These are phyloP conservation scores for Amphiprion ocellaris DNA, from an alignment of 2,113 vertebrate genomes.

Conservation along the genomic window DNA sequence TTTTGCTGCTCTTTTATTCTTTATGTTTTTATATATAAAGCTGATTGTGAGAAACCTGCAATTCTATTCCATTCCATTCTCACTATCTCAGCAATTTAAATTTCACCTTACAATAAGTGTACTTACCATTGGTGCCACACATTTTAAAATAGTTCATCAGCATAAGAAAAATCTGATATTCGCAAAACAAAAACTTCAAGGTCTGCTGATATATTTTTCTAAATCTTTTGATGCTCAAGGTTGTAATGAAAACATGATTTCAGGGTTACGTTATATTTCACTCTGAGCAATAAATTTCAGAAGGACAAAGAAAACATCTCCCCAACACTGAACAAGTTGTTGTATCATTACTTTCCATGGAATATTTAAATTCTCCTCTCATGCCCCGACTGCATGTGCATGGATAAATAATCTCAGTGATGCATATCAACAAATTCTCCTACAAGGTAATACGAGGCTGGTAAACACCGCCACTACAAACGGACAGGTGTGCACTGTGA, in stretches of 20 bases:
- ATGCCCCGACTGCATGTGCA: background rate
- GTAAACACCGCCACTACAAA: background rate
- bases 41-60: too few species aligned
- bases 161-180: too few species aligned
- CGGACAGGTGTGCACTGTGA: constrained; percentile 6
- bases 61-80: too few species aligned
- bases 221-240: background rate
- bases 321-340: background rate
- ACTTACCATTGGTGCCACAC: too few species aligned
- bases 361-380: too few species aligned
- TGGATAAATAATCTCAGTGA: constrained; percentile 6
- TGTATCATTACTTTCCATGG: background rate
- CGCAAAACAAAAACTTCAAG: background rate
- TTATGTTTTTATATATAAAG: too few species aligned
- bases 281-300: too few species aligned
- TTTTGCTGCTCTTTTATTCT: too few species aligned
- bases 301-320: background rate
- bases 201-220: background rate
- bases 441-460: background rate
- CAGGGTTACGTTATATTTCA: background rate
- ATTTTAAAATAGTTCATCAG: too few species aligned
- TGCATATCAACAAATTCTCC: constrained; percentile 6
- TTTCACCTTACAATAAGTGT: too few species aligned
- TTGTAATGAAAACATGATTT: background rate
- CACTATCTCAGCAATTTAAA: too few species aligned